These are phyloP conservation scores for Cydia strobilella DNA, from an alignment of 1,140 invertebrate species.

Conservation along the genomic window DNA sequence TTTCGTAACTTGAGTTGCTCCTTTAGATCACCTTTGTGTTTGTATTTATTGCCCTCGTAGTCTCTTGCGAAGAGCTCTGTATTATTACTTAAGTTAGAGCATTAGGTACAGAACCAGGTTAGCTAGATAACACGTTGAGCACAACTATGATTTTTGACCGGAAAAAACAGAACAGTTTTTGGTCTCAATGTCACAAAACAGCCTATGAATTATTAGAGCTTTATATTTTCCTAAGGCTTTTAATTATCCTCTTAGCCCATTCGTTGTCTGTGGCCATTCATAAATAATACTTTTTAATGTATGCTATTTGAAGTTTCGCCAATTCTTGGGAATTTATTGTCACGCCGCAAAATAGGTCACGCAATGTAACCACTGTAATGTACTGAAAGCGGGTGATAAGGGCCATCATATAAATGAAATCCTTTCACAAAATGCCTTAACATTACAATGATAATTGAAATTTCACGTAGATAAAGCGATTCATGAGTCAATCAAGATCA, in stretches of 20 bases:
- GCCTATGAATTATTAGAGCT: constrained; percentile 20
- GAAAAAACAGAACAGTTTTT: constrained; percentile 24
- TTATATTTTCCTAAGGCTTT: constrained; percentile 18
- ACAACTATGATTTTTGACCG: not conserved
- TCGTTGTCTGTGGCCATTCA: not conserved
- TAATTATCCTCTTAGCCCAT: constrained; percentile 1
- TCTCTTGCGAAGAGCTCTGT: not conserved
- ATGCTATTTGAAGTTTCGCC: not conserved
- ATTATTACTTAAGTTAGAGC: constrained; percentile 1
- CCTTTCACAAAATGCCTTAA: not conserved
- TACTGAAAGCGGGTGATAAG: not conserved
- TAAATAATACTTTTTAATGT: constrained; percentile 2
- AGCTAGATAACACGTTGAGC: not conserved
- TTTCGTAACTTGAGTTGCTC: constrained; percentile 22
- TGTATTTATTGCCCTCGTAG: constrained; percentile 18
- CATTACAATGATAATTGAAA: constrained; percentile 1
- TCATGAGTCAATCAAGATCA: too few species aligned
- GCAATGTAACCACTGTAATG: not conserved
- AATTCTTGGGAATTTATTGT: not conserved
- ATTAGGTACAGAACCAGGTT: not conserved
- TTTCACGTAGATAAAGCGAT: not conserved
- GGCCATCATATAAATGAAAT: not conserved
- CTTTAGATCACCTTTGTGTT: constrained; percentile 21
- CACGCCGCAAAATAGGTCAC: not conserved
- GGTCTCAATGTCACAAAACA: constrained; percentile 19